Evolutionary conservation across 35 echinoderm and acorn worm genomes (phyloP), one percentile per base, ranked within the genome.

Genomic region (Heliocidaris erythrogramma): DNA sequence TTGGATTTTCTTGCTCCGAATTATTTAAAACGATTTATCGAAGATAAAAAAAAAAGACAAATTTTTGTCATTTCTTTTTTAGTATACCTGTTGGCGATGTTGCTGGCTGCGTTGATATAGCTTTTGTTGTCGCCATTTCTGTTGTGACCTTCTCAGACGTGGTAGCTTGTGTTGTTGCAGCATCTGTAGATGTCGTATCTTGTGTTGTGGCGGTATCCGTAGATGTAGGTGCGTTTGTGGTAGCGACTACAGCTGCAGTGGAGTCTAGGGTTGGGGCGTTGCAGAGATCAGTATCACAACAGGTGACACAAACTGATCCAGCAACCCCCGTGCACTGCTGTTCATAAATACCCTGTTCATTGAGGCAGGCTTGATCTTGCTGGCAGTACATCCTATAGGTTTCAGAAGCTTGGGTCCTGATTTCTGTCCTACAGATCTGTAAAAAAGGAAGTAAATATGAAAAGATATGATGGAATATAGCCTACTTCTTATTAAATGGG

Each of bases 301-400:
- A 78, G 65, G 65, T 78, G 5, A 78, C 65, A 18, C 65, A 78
- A 78, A 78, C 17, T 27, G 65, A 78, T 7, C 65, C 65, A n/a
- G 65, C 27, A n/a, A 5, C 0, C 21, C 65, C 21, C 27, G 65
- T 78, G 65, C 65, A 78, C 27, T n/a, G 65, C 8, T 18, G 1
- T 78, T 78, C 17, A 24, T 78, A 78, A n/a, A 1, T 27, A 7
- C 8, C 18, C 17, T 78, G 65, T 78, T 78, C 65, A n/a, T 78
- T 78, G 65, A 78, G 65, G 65, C 65, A 78, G 18, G 65, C 65
- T 78, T 78, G 65, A 78, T 78, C 65, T 78, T 78, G 65, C 65
- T 78, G 21, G 27, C 65, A 78, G 1, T 78, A 0, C 65, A 78
- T 78, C 8, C 21, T 5, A 78, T 78, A 78, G 18, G 65, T 78